Evolutionary conservation across 1,140 invertebrate species (phyloP).

Genomic region (Idris sp.): DNA sequence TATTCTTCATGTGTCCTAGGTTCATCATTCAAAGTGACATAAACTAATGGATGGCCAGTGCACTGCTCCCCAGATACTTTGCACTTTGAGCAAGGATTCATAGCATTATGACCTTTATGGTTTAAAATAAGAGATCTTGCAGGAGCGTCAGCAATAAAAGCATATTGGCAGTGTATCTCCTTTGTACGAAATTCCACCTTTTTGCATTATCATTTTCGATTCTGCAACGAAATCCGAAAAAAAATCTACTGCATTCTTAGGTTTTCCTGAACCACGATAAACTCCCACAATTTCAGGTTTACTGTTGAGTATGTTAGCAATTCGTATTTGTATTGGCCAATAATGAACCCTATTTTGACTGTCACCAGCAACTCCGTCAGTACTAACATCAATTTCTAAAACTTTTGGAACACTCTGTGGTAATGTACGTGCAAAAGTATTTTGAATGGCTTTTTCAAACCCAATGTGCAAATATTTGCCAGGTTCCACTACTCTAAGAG

Average conservation of each 20-base stretch:
- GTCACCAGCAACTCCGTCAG: neutral
- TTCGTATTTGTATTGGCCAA: neutral
- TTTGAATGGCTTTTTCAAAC: conserved; percentile 1
- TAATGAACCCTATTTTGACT: conserved; percentile 1
- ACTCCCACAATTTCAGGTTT: too few relatives aligned
- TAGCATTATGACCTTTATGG: conserved; percentile 28
- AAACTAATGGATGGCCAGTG: conserved; percentile 7
- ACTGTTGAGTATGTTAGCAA: too few relatives aligned
- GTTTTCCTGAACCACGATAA: too few relatives aligned
- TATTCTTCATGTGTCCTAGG: conserved; percentile 28
- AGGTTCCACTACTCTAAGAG: neutral
- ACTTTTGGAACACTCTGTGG: neutral
- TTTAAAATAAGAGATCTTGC: conserved; percentile 32
- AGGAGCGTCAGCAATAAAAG: conserved; percentile 31
- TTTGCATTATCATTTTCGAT: too few relatives aligned
- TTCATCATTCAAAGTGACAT: conserved; percentile 5
- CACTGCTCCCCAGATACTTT: conserved; percentile 11
- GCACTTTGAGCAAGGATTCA: conserved; percentile 33
- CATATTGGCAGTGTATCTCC: conserved; percentile 1
- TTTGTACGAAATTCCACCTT: conserved; percentile 12
- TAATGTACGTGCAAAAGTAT: neutral
- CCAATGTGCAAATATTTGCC: neutral
- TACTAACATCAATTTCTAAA: neutral
- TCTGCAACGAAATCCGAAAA: too few relatives aligned
- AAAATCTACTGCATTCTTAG: too few relatives aligned